Percentiles rank a stretch among this genome's conserved stretches.
Evolutionary conservation across 1,140 invertebrate genomes (phyloP).

Genomic region (Tetramorium alpestre): DNA sequence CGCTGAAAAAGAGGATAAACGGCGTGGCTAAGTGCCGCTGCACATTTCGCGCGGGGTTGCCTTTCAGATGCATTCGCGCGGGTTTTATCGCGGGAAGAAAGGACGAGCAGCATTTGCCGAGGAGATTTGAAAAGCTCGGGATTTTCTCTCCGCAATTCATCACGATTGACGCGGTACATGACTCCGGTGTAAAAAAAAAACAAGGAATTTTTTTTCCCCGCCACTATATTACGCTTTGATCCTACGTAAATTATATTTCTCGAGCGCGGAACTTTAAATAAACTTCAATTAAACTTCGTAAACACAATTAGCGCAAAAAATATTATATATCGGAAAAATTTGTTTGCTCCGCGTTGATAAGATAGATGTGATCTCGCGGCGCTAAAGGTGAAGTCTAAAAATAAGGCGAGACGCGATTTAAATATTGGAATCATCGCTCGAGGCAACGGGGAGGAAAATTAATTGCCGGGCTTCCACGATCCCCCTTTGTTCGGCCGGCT

Average conservation of each 20-base stretch:
- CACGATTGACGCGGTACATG: neutral
- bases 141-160: neutral
- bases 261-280: neutral
- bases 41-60: conserved; percentile 9
- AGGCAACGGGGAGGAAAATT: neutral
- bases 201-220: neutral
- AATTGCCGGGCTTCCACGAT: conserved; percentile 5
- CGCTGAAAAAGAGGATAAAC: conserved; percentile 46
- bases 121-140: conserved; percentile 24
- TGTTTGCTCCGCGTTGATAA: neutral
- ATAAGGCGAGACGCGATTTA: neutral
- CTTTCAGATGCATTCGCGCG: neutral
- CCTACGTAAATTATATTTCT: neutral
- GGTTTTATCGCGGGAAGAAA: conserved; percentile 28
- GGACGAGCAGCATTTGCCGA: conserved; percentile 10
- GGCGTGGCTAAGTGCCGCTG: conserved; percentile 34
- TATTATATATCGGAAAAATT: neutral
- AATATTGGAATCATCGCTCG: neutral
- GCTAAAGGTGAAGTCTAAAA: neutral
- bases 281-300: neutral
- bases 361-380: neutral
- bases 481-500: neutral
- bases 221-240: neutral
- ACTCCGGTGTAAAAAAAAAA: neutral
- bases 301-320: neutral